Base-by-base conservation (phyloP, 2,888 invertebrate genomes). In the Melinaea marsaeus region DNA sequence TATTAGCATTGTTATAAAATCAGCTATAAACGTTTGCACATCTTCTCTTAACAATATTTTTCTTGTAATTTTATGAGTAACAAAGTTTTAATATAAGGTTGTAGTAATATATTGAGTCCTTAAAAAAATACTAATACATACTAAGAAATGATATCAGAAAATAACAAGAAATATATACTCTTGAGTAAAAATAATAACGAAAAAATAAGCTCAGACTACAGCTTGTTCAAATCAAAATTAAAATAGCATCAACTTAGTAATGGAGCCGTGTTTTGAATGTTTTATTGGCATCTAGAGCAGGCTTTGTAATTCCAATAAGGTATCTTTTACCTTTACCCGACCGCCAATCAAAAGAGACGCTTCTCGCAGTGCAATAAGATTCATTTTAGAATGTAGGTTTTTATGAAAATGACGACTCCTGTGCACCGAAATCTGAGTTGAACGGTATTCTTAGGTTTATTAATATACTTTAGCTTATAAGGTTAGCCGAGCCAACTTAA, bases 241-340 rank as follows among this genome's bases (percentile, higher is more conserved):
- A 70, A 63, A 67, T 65, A 59, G 63, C 60, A 55, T 63, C 63
- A 60, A 65, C 77, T 80, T 77, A 71, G 77, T 76, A 79, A 80
- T 79, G 79, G 81, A 81, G 83, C 80, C 80, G 77, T 80, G 79
- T 82, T 81, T 80, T 82, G 79, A 82, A 81, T 80, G 78, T 80
- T 80, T 77, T 83, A 84, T 84, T 83, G 83, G 80, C 77, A 77
- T 79, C 77, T 77, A 80, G 75, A 73, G 71, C 70, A 72, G 73
- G 76, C 72, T 75, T 74, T 80, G 80, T 83, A 81, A 84, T 84
- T 80, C 81, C 79, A 84, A 80, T 81, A 83, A 79, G 71, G 75
- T 63, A 67, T 66, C 62, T 70, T 55, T 60, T 55, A 69, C 63
- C 62, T 59, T 57, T 57, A 57, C 51, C 42, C 6, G 7, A 42